Conservation (phyloP, 2,888 invertebrate genomes). For the Magallana nippona region DNA sequence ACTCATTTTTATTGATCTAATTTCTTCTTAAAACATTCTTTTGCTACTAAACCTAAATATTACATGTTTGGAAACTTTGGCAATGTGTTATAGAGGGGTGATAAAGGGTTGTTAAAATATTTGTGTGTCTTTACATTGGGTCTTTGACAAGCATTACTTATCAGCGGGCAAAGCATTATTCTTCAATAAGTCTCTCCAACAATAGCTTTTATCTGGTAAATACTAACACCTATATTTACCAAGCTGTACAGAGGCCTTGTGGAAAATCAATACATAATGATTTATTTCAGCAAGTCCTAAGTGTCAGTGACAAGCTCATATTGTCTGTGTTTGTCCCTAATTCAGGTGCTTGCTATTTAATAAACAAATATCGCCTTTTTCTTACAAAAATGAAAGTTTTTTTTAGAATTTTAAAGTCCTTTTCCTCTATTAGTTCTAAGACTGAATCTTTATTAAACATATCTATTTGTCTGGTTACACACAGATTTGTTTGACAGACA, state of each 20-base stretch:
- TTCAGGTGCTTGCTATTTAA: too few relatives aligned
- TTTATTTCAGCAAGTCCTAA: neutral
- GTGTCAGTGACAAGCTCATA: neutral
- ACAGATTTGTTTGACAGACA: too few relatives aligned
- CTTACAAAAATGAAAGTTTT: too few relatives aligned
- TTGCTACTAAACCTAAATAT: constrained; percentile 9
- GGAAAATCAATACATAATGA: neutral
- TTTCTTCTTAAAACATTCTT: too few relatives aligned
- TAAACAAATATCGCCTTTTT: too few relatives aligned
- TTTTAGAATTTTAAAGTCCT: too few relatives aligned
- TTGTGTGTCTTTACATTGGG: neutral
- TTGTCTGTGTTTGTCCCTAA: too few relatives aligned
- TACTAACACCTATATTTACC: constrained; percentile 23
- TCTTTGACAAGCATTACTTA: constrained; percentile 26
- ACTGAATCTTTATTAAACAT: too few relatives aligned
- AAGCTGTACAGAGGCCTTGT: neutral
- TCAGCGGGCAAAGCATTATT: constrained; percentile 19
- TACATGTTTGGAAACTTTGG: constrained; percentile 26
- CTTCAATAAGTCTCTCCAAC: constrained; percentile 26
- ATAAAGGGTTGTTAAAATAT: constrained; percentile 30
- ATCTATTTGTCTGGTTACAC: too few relatives aligned
- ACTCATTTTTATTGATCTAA: too few relatives aligned
- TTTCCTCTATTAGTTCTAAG: too few relatives aligned
- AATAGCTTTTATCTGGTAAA: constrained; percentile 30
- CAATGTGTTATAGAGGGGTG: neutral